phyloP scores from a whole-genome alignment of 2,888 invertebrate genomes.

The Cephus nigrinus region DNA sequence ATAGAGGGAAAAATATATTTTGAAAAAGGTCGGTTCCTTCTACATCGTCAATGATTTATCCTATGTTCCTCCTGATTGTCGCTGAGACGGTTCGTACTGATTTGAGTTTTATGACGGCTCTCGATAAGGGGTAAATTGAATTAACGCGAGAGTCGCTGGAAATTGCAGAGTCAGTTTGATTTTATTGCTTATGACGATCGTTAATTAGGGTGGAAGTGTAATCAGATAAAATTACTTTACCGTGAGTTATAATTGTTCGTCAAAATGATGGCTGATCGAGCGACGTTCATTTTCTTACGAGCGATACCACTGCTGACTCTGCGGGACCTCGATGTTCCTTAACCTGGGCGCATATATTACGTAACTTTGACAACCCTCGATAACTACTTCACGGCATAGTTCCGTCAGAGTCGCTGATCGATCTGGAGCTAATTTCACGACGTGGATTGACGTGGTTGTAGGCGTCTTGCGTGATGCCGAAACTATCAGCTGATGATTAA shows the following conservation, averaged over 20 bases:
- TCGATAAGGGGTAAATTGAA: background rate
- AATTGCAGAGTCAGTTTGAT: background rate
- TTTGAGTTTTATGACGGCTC: background rate
- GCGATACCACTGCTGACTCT: background rate
- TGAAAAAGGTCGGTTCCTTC: background rate
- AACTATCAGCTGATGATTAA: background rate
- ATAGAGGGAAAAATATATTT: constrained; percentile 12
- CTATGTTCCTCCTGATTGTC: background rate
- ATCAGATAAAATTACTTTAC: background rate
- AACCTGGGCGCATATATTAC: background rate
- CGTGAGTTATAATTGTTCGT: background rate
- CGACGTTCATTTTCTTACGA: background rate
- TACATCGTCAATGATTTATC: background rate
- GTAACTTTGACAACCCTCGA: background rate
- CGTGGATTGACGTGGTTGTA: too few relatives aligned
- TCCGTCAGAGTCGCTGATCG: background rate
- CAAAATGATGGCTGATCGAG: too few relatives aligned
- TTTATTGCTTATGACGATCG: background rate
- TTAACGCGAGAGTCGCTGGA: too few relatives aligned
- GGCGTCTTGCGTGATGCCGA: background rate
- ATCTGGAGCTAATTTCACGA: background rate
- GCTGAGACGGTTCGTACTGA: background rate
- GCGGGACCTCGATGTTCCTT: background rate
- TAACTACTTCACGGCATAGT: background rate
- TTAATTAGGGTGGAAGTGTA: background rate